Evolutionary conservation across 1,140 invertebrate genomes (phyloP), one percentile per base, ranked within the genome.

Genomic region (Bombus sibiricus): DNA sequence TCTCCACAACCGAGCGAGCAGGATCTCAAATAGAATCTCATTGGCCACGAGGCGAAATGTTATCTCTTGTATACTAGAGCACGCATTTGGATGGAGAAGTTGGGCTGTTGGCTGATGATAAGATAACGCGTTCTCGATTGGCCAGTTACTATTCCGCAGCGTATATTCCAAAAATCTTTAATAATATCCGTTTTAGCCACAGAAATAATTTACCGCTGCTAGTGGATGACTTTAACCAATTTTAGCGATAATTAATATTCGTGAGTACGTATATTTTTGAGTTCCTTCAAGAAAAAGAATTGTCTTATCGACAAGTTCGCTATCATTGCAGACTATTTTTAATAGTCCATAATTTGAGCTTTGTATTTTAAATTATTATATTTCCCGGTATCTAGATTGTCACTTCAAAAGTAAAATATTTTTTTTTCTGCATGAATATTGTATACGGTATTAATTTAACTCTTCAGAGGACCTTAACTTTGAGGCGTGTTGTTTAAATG

Each of bases 21-120:
- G 74, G 88, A 92, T 92, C 90, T 89, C 87, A 80, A 86, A 89
- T 73, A 75, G 84, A 88, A 87, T 90, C 76, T 87, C 72, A 84
- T 86, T 85, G 85, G 82, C 83, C 47, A 76, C 57, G 77, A 66
- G 34, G 78, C 89, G 90, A 92, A 92, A 91, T 89, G 88, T 92
- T 92, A 92, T 92, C 92, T 89, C 81, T 32, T 71, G 72, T 62
- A 22, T 43, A 74, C n/a, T 73, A 62, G 66, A 68, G 22, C 82
- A 87, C 83, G 59, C 57, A 78, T 87, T 87, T 75, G 39, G 82
- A 88, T 69, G 53, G 83, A 86, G 82, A 81, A 79, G 59, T 83
- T 88, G 43, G 62, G 37, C 62, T 74, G 62, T 86, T 86, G 59
- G 43, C 9, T 22, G 69, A 68, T 80, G 85, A 88, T 88, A 88